phyloP scores from a whole-genome alignment of 1,140 invertebrate species.

The Penaeus indicus region DNA sequence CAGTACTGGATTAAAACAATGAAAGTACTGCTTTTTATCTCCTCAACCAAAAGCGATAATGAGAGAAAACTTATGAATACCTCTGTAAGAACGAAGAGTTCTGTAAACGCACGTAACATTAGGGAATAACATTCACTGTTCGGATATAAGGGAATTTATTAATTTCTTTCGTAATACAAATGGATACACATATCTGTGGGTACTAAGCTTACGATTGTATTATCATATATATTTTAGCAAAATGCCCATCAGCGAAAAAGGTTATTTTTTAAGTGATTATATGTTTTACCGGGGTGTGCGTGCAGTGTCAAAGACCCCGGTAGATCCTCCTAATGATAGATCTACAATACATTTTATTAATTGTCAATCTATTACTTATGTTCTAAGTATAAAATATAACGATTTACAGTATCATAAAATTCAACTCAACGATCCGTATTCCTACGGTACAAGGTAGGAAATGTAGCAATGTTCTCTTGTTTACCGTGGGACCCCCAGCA shows the following conservation, averaged over 20 bases:
- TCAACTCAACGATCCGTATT: background rate
- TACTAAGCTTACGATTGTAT: no score
- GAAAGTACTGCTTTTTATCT: no score
- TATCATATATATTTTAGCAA: no score
- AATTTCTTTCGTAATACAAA: background rate
- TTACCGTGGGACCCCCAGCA: conserved; percentile 43
- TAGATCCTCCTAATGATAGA: background rate
- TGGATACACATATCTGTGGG: no score
- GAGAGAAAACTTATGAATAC: background rate
- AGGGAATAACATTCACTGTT: background rate
- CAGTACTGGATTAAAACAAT: no score
- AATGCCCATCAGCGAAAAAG: background rate
- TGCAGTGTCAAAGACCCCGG: conserved; percentile 29
- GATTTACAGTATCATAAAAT: no score
- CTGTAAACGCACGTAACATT: conserved; percentile 26
- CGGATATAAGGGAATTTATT: conserved; percentile 6
- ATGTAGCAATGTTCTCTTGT: conserved; percentile 38
- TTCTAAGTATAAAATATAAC: no score
- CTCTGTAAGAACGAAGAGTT: conserved; percentile 34
- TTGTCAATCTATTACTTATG: background rate
- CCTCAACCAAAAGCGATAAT: background rate
- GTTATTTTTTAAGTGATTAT: background rate
- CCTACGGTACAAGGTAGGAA: background rate
- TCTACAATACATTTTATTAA: background rate
- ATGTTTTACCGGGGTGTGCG: conserved; percentile 34